Evolutionary conservation across 2,113 vertebrate genomes (phyloP), one percentile per base, ranked within the genome.

Genomic region (Saccopteryx bilineata): DNA sequence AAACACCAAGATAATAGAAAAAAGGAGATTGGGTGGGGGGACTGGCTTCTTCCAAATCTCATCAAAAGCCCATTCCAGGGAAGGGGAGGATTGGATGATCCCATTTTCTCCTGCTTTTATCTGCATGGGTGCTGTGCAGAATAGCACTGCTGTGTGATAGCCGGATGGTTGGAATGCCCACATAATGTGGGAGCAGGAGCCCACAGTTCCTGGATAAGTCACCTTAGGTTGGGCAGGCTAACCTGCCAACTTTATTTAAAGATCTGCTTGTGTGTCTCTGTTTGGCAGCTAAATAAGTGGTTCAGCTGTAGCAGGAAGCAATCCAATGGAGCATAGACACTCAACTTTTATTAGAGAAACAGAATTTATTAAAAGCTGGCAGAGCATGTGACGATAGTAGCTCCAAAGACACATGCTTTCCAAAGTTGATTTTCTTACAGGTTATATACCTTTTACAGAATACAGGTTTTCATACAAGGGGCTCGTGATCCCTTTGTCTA

Each of bases 201-300:
- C 33, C 24, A 66, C 68, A 50, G 60, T 56, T 8, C 17, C 71
- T 9, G 0, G 58, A 52, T 94, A 88, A 95, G 85, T 96, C 93
- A 92, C 65, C 31, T 14, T 15, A 39, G 87, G 75, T 14, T 80
- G 76, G 76, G 83, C 63, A 90, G 85, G 60, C n/a, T n/a, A n/a
- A n/a, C n/a, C n/a, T n/a, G n/a, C n/a, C n/a, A n/a, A n/a, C 65
- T 60, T 71, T 75, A 68, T 78, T 52, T 76, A 69, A 79, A 92
- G 91, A 68, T 69, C 52, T 33, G 91, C 39, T 12, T 33, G 14
- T 71, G 28, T 46, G 75, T 46, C 50, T 56, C 50, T 78, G 17
- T 56, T 54, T 39, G 39, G 39, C 39, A 39, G 39, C 39, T 39
- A 39, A 39, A 39, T 39, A 39, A 39, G 39, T 39, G 39, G 39